Evolutionary conservation across 2,888 invertebrate genomes (phyloP), one percentile per base, ranked within the genome.

Genomic region (Amphipyra berbera): DNA sequence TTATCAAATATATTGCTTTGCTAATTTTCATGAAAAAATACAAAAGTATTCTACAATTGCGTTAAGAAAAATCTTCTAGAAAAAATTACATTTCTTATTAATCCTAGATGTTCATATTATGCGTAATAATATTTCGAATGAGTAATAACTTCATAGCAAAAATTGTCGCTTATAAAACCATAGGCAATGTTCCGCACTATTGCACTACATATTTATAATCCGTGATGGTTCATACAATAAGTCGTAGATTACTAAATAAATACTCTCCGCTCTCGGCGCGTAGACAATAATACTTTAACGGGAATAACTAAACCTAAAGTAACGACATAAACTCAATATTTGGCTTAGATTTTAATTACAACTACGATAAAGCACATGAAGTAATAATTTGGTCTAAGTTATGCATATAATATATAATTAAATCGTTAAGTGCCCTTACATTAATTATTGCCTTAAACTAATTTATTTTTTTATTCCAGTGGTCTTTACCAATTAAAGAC

Each of bases 321-420:
- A 91, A 91, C 88, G 86, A 90, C 86, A 90, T 93, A 89, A 92
- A 94, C 92, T 92, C 94, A 94, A 95, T 95, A 93, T 95, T 95
- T 95, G 95, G 95, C 95, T 94, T 95, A 95, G 89, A 92, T 91
- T 93, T 89, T 93, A 94, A 94, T 92, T 95, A 94, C 77, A 89
- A 84, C 94, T 95, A 95, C 84, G 79, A 92, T 93, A 94, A 95
- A 95, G 94, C 94, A 94, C 88, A 88, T 92, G 92, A 90, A 90
- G 88, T 94, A 91, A 94, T 93, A 94, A 92, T 95, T 95, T 95
- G 95, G 95, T 95, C 95, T 95, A 94, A 90, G 93, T 94, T 94
- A 94, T 91, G 91, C 90, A 87, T 91, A 90, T 83, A 90, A 88
- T 90, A 90, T 77, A 75, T 76, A 76, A 79, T 80, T 79, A 78